These are phyloP conservation scores for Ptiloglossa arizonensis DNA, from an alignment of 1,140 invertebrate species.

Conservation along the genomic window DNA sequence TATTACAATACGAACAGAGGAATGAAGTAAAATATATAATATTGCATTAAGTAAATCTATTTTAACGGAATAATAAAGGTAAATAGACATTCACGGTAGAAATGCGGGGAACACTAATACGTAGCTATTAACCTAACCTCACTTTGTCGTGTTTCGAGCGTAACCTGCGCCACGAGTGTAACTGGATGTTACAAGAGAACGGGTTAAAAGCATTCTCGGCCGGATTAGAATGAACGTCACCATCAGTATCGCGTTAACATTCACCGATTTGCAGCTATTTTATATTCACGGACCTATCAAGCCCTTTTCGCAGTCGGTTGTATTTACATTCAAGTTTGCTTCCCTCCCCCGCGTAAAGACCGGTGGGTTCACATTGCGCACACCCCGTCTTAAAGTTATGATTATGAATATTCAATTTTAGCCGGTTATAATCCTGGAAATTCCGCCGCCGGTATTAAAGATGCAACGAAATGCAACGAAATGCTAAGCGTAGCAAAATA, in stretches of 20 bases:
- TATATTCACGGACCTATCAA: background rate
- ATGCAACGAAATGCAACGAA: constrained; percentile 23
- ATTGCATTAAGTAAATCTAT: too few species aligned
- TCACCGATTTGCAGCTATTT: background rate
- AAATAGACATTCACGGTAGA: too few species aligned
- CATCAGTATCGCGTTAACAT: background rate
- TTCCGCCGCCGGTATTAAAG: constrained; percentile 17
- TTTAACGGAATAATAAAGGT: too few species aligned
- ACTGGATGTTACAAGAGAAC: too few species aligned
- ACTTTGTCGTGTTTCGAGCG: too few species aligned
- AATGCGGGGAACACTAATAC: too few species aligned
- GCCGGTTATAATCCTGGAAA: constrained; percentile 12
- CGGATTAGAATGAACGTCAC: too few species aligned
- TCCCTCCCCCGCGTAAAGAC: background rate
- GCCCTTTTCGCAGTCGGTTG: background rate
- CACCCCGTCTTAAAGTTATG: constrained; percentile 16
- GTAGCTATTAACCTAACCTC: too few species aligned
- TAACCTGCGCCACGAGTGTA: too few species aligned
- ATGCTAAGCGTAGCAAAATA: constrained; percentile 32
- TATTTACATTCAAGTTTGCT: constrained; percentile 3
- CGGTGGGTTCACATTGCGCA: background rate
- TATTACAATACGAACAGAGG: too few species aligned
- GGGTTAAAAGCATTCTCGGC: too few species aligned
- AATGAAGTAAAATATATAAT: too few species aligned
- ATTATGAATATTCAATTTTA: constrained; percentile 41